phyloP scores from a whole-genome alignment of 1,140 invertebrate genomes.

The Vanessa atalanta region DNA sequence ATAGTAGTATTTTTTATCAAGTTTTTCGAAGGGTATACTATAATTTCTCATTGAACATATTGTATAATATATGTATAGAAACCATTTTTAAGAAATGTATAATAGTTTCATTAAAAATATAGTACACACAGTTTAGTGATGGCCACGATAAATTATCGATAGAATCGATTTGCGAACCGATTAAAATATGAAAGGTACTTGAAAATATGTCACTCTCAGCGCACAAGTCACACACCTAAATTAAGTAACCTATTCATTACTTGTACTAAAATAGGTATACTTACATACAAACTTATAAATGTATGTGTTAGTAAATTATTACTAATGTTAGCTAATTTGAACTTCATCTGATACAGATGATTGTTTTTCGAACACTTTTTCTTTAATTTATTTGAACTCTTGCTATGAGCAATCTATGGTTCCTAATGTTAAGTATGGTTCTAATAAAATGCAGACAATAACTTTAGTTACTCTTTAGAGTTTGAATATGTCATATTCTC shows the following conservation, averaged over 20 bases:
- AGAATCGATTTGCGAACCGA: neutral
- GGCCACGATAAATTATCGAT: neutral
- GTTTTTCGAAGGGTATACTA: neutral
- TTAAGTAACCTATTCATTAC: conserved; percentile 65
- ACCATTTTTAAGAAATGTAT: neutral
- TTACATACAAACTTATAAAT: conserved; percentile 64
- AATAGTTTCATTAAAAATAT: conserved; percentile 1
- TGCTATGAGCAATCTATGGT: conserved; percentile 61
- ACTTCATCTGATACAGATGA: conserved; percentile 80
- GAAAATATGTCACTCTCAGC: conserved; percentile 47
- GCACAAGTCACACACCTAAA: conserved; percentile 57
- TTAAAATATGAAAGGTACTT: conserved; percentile 38
- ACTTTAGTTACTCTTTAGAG: conserved; percentile 15
- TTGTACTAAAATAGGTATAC: conserved; percentile 80
- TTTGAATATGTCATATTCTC: conserved; percentile 11
- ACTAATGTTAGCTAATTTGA: conserved; percentile 70
- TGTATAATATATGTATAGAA: neutral
- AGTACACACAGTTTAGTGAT: conserved; percentile 5
- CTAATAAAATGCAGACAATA: conserved; percentile 34
- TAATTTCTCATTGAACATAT: neutral
- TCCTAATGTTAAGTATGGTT: conserved; percentile 35
- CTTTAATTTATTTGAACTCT: conserved; percentile 63
- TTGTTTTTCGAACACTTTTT: conserved; percentile 64
- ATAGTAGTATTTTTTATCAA: neutral
- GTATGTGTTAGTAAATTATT: conserved; percentile 73